Conservation (phyloP, 2,797 vertebrate genomes). For the Amniataba percoides region DNA sequence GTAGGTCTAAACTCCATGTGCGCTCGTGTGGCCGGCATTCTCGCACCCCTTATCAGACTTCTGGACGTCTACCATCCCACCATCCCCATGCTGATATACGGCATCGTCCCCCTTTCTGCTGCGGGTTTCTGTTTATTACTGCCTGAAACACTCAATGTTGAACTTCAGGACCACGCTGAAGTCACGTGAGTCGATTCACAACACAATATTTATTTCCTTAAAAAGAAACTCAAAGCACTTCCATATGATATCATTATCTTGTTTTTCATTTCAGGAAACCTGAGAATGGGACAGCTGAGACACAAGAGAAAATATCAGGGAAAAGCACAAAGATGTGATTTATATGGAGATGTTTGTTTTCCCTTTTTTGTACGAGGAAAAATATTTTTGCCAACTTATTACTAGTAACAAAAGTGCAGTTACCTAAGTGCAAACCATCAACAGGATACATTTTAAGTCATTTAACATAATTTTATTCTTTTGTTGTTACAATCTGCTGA, state of each 20-base stretch:
- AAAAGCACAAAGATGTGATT: constrained; percentile 70
- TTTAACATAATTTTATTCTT: background rate
- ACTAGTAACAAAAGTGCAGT: background rate
- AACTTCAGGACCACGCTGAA: constrained; percentile 81
- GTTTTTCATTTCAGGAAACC: constrained; percentile 67
- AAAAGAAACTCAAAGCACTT: background rate
- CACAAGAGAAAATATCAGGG: background rate
- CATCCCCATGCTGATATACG: constrained; percentile 85
- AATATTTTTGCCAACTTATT: background rate
- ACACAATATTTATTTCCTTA: rapidly evolving
- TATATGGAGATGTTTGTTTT: background rate
- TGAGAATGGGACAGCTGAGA: constrained; percentile 45
- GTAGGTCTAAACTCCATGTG: constrained; percentile 84
- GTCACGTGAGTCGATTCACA: constrained; percentile 30
- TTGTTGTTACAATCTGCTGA: background rate
- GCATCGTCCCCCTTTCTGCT: constrained; percentile 74
- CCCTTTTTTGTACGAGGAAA: background rate
- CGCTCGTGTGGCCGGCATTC: constrained; percentile 79
- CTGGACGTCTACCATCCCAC: constrained; percentile 77
- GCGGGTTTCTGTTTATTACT: constrained; percentile 84
- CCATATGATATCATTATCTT: background rate
- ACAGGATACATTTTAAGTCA: background rate
- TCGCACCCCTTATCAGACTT: constrained; percentile 84
- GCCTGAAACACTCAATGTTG: constrained; percentile 83
- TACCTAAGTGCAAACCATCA: background rate